Base-by-base conservation (phyloP, 2,888 invertebrate genomes). In the Pseudeuparius sepicola region DNA sequence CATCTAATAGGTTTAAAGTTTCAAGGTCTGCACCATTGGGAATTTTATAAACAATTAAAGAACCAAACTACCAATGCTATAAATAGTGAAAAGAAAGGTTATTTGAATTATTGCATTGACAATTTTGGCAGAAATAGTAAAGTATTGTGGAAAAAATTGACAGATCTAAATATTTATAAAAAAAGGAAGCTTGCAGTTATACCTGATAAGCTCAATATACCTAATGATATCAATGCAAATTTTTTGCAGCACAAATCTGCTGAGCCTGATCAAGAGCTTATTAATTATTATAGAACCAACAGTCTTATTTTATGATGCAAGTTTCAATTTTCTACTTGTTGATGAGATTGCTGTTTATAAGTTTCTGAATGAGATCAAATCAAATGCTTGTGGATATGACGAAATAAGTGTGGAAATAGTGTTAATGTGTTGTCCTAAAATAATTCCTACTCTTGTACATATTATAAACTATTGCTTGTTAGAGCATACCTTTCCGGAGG, bases 61-160 rank as follows among this genome's bases (percentile, higher is more conserved):
- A 20, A 20, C n/a, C 7, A 20, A 20, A 20, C 20, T n/a, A 20
- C 20, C 20, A 20, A 20, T 20, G 20, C 20, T 20, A 20, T 20
- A 20, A n/a, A 6, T 20, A 20, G 20, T 7, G 20, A 20, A 20
- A 20, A 20, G n/a, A 20, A 20, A 20, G 20, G 7, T 20, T 6
- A 20, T 20, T 20, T 20, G n/a, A n/a, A 20, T 7, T 20, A 7
- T n/a, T 7, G 7, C 20, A n/a, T 20, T 7, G n/a, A 20, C n/a
- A 20, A 20, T n/a, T n/a, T n/a, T n/a, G n/a, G n/a, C 20, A 20
- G 20, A 6, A 20, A n/a, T 20, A 6, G 7, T n/a, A 20, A n/a
- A n/a, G 20, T 7, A n/a, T 20, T 20, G 20, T 20, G 20, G 7
- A 20, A 20, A 20, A 20, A 20, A 20, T 20, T 20, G n/a, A 20